Evolutionary conservation across 2,797 vertebrate genomes (phyloP), one percentile per base, ranked within the genome.

Genomic region (Discoglossus pictus): DNA sequence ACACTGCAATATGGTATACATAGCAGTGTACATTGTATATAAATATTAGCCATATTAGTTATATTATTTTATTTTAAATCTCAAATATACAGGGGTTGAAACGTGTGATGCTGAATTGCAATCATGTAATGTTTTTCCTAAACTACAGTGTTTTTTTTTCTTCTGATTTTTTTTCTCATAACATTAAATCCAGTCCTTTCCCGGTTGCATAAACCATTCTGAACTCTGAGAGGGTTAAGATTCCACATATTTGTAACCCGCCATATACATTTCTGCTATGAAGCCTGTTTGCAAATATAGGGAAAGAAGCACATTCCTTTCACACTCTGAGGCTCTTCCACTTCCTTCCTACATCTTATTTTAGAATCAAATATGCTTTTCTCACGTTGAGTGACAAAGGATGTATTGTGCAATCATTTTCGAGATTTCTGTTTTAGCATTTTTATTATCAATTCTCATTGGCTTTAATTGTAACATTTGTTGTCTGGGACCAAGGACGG

Each of bases 341-440:
- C 92, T 98, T 98, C 95, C 95, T 99, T 98, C 95, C 95, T 95
- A 88, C 87, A 86, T 77, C 93, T 97, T 93, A 95, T 95, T 97
- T 95, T 98, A 97, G 94, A 92, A 89, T 87, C 86, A 74, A 89
- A 89, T 92, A 92, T 96, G 92, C 93, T 97, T 92, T 94, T 93
- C 90, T 94, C 92, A 92, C 91, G 88, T 96, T 94, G 91, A 91
- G 92, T 88, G 95, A 95, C 93, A 94, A 94, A 93, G 92, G 91
- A 91, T 91, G 89, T 91, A 90, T 93, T 95, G 90, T 94, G 90
- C 90, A 84, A 83, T 88, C 86, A 81, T 87, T 7, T 5, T 76
- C 84, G 86, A 20, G 39, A 53, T 7, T 34, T 43, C 17, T 7
- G 16, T 34, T n/a, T n/a, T n/a, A 53, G 75, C 71, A 11, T 76